phyloP scores from a whole-genome alignment of 2,797 vertebrate genomes.

The Sternarchorhynchus goeldii region DNA sequence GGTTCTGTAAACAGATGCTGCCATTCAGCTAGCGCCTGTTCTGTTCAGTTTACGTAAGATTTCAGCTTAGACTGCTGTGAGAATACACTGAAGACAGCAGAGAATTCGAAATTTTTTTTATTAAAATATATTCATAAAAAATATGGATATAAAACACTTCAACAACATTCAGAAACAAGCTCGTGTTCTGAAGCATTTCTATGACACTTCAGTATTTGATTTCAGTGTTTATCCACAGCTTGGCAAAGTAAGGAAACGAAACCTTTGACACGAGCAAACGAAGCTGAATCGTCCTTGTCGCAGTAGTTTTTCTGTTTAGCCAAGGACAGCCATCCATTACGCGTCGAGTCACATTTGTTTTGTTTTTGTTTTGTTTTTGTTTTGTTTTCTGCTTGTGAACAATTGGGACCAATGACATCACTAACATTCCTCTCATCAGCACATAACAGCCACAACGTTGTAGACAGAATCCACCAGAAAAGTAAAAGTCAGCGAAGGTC shows the following conservation, averaged over 20 bases:
- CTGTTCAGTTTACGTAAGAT: background rate
- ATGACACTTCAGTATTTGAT: slow-evolving; percentile 27
- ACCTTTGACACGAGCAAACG: slow-evolving; percentile 49
- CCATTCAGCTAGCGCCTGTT: too few species aligned
- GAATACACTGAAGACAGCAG: slow-evolving; percentile 5
- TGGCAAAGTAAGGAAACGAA: slow-evolving; percentile 44
- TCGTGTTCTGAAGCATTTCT: slow-evolving; percentile 41
- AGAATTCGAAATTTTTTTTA: slow-evolving; percentile 65
- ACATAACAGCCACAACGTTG: slow-evolving; percentile 56
- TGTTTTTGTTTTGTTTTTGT: slow-evolving; percentile 26
- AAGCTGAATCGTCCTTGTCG: slow-evolving; percentile 26
- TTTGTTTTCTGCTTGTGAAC: slow-evolving; percentile 47
- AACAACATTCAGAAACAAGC: slow-evolving; percentile 57
- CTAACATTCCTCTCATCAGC: slow-evolving; percentile 53
- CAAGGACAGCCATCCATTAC: slow-evolving; percentile 25
- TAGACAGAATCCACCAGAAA: slow-evolving; percentile 50
- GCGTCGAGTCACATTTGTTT: slow-evolving; percentile 7
- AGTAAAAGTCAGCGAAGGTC: slow-evolving; percentile 37
- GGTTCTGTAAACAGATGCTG: too few species aligned
- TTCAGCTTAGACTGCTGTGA: background rate
- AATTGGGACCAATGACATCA: slow-evolving; percentile 55
- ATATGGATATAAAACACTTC: slow-evolving; percentile 89
- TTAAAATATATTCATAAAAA: slow-evolving; percentile 88
- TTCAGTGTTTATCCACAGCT: slow-evolving; percentile 53
- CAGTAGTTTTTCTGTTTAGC: background rate